Evolutionary conservation across 2,888 invertebrate species (phyloP).

Genomic region (Bombylius major): DNA sequence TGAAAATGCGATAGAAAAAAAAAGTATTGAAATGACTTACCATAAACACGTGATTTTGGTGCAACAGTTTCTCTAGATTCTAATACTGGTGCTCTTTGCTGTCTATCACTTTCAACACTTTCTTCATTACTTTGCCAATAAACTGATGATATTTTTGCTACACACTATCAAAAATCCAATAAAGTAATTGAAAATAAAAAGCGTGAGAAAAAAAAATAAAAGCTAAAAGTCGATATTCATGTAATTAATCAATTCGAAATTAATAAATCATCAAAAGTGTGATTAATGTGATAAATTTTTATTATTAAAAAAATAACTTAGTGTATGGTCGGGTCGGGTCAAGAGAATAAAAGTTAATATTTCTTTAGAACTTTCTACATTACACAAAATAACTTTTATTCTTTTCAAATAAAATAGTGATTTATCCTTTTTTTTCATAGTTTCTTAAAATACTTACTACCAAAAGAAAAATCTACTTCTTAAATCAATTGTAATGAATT

Average conservation of each 20-base stretch:
- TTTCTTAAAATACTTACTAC: too few species aligned
- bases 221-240: not conserved
- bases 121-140: slow-evolving; percentile 83
- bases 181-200: not conserved
- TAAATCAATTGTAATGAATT: too few species aligned
- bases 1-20: too few species aligned
- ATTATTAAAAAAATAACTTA: not conserved
- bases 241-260: not conserved
- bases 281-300: not conserved
- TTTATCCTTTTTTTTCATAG: too few species aligned
- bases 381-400: too few species aligned
- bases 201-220: not conserved
- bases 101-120: slow-evolving; percentile 67
- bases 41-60: slow-evolving; percentile 58
- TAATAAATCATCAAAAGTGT: not conserved
- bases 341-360: too few species aligned
- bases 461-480: too few species aligned
- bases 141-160: slow-evolving; percentile 74
- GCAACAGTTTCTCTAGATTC: slow-evolving; percentile 59
- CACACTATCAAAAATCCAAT: slow-evolving; percentile 42
- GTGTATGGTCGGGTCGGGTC: too few species aligned
- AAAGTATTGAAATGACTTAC: slow-evolving; percentile 24
- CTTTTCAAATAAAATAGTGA: too few species aligned
- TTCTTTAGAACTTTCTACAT: too few species aligned
- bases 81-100: slow-evolving; percentile 59